Conservation (phyloP, 30 jellyfish, hydroid and myxozoan species). For the Turritopsis rubra region DNA sequence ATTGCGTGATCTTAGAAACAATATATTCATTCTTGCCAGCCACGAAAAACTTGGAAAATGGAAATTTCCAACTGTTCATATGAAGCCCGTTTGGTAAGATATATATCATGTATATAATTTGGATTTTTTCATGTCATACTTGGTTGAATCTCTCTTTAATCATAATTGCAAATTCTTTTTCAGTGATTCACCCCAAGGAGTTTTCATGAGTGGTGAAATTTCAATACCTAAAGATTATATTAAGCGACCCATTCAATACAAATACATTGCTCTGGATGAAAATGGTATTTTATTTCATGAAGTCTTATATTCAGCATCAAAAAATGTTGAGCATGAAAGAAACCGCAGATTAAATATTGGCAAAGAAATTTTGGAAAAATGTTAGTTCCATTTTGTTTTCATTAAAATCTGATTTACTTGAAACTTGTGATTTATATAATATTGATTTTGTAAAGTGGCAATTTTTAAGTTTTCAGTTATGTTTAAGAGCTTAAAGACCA, state of each 20-base stretch:
- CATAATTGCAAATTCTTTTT: background rate
- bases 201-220: background rate
- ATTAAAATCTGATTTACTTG: too few relatives aligned
- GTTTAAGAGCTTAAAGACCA: too few relatives aligned
- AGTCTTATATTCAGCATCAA: background rate
- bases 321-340: background rate
- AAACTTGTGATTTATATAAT: background rate
- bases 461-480: too few relatives aligned
- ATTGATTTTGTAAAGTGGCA: background rate
- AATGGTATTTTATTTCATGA: background rate
- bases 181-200: background rate
- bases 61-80: background rate
- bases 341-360: background rate
- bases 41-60: conserved; percentile 5
- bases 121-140: background rate
- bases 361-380: conserved; percentile 4
- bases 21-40: background rate
- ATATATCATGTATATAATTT: background rate
- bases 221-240: background rate
- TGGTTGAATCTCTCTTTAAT: background rate
- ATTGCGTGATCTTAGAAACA: background rate
- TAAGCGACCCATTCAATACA: background rate
- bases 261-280: conserved; percentile 7
- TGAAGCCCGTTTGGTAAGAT: background rate
- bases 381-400: background rate